Conservation (phyloP, 2,113 vertebrate species). For the Myrmophylax atrothorax region DNA sequence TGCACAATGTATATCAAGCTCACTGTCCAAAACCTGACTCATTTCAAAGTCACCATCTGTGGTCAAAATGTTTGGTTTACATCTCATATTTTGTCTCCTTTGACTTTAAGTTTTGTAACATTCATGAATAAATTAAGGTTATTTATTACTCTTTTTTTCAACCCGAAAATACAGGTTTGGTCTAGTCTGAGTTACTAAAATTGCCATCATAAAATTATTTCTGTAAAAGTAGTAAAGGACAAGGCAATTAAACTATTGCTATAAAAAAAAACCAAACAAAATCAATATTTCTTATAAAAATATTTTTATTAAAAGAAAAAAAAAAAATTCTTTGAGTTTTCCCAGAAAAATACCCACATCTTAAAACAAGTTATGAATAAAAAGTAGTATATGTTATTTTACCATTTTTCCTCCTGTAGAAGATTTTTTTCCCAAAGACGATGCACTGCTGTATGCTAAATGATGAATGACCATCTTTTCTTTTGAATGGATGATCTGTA, state of each 20-base stretch:
- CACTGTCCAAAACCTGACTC: not conserved
- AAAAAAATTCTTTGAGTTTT: not conserved
- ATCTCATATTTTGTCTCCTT: not conserved
- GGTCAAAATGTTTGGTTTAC: not conserved
- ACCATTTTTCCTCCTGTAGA: rapidly evolving
- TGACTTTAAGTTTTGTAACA: not conserved
- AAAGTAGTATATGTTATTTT: rapidly evolving
- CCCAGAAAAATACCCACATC: not conserved
- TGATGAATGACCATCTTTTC: not conserved
- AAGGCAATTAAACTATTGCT: rapidly evolving
- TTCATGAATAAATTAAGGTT: not conserved
- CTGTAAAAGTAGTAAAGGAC: not conserved
- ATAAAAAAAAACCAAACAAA: not conserved
- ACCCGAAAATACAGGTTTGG: not conserved
- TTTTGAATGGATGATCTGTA: not conserved
- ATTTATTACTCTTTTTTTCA: not conserved
- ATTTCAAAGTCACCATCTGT: not conserved
- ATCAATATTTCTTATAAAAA: not conserved
- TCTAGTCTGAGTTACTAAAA: not conserved
- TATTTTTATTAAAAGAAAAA: not conserved
- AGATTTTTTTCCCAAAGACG: not conserved
- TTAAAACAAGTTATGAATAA: not conserved
- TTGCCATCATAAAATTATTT: not conserved
- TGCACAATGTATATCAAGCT: not conserved
- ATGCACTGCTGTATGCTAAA: not conserved